Conservation (phyloP, 2,113 vertebrate species). For the Vulpes ferrilata region DNA sequence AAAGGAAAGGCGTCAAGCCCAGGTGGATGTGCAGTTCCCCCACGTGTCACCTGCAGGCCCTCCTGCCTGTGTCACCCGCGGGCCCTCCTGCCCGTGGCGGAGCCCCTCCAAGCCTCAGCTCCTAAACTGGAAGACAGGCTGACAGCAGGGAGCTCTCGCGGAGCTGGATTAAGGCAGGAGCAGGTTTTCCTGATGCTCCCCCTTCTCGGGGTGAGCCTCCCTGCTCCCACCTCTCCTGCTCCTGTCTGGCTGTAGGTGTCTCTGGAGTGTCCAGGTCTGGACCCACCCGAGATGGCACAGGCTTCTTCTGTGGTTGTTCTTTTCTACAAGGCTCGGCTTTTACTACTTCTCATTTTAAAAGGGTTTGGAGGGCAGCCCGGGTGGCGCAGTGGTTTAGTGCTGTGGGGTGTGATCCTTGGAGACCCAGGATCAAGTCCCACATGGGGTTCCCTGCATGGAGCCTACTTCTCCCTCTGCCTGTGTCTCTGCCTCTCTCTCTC, state of each 20-base stretch:
- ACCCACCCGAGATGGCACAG: not conserved
- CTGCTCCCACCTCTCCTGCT: not conserved
- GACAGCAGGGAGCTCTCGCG: rapidly evolving
- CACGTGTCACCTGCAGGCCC: no score
- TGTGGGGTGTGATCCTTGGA: no score
- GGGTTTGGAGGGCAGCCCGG: not conserved
- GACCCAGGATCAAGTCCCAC: no score
- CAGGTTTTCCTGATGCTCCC: rapidly evolving
- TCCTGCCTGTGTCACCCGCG: rapidly evolving
- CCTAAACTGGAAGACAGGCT: no score
- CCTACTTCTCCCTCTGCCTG: no score
- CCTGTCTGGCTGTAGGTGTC: not conserved
- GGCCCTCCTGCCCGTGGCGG: rapidly evolving
- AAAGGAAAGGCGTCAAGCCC: rapidly evolving
- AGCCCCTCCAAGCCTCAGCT: not conserved
- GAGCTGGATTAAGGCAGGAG: not conserved
- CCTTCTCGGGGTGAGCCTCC: not conserved
- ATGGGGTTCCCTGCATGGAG: no score
- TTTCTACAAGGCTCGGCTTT: not conserved
- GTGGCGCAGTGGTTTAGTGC: no score
- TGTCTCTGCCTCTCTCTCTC: no score
- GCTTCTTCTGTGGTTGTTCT: not conserved
- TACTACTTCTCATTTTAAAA: not conserved
- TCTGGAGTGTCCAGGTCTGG: not conserved
- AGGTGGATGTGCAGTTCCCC: not conserved